Percentiles rank a stretch among this genome's conserved stretches.
phyloP scores from a whole-genome alignment of 2,888 invertebrate genomes.

The Hydrotaea cyrtoneurina region DNA sequence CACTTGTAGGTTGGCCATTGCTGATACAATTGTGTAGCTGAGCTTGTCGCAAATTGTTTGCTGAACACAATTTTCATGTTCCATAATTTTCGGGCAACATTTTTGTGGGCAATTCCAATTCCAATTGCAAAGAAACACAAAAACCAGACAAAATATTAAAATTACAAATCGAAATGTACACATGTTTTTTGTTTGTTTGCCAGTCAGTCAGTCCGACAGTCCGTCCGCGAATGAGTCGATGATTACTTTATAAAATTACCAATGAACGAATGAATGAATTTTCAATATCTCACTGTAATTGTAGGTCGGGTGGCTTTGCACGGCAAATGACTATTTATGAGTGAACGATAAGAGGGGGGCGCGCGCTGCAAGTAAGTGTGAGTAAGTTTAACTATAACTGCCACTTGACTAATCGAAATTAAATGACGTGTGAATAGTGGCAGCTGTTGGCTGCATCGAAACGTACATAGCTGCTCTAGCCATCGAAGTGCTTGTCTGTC shows the following conservation, averaged over 20 bases:
- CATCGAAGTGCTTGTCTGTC: slow-evolving; percentile 14
- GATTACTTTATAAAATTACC: slow-evolving; percentile 65
- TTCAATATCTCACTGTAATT: slow-evolving; percentile 45
- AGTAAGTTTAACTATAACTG: slow-evolving; percentile 45
- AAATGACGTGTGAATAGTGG: slow-evolving; percentile 80
- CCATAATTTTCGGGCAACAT: slow-evolving; percentile 9
- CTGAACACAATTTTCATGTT: background rate
- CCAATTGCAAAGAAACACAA: background rate
- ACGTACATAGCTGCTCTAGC: background rate
- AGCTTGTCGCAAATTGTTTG: background rate
- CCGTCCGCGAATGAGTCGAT: slow-evolving; percentile 35
- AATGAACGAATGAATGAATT: slow-evolving; percentile 47
- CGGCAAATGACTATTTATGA: background rate
- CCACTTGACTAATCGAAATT: slow-evolving; percentile 79
- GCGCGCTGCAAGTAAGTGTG: slow-evolving; percentile 1
- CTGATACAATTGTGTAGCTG: slow-evolving; percentile 39
- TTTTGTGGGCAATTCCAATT: slow-evolving; percentile 2
- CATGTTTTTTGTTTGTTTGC: slow-evolving; percentile 30
- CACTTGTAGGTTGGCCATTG: slow-evolving; percentile 46
- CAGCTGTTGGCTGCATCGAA: slow-evolving; percentile 72
- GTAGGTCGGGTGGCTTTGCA: slow-evolving; percentile 24
- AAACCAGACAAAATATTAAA: slow-evolving; percentile 10
- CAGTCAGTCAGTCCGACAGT: slow-evolving; percentile 2
- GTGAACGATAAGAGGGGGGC: background rate
- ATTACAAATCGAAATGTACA: slow-evolving; percentile 48